phyloP scores from a whole-genome alignment of 1,140 invertebrate species.

The Agraylea sexmaculata region DNA sequence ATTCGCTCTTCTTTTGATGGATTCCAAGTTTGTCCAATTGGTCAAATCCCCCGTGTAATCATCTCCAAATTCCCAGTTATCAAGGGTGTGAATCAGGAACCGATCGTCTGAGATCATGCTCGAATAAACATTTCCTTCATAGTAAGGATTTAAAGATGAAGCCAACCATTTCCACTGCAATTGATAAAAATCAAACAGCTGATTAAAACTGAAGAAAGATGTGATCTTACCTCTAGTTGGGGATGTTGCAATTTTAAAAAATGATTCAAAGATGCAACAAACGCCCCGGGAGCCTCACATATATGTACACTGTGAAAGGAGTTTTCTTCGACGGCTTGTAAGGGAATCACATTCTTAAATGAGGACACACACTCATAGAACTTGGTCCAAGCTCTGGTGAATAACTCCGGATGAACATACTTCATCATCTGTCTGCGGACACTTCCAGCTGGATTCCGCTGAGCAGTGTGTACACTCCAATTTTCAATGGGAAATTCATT shows the following conservation, averaged over 20 bases:
- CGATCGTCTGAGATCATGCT: constrained; percentile 76
- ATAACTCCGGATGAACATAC: constrained; percentile 57
- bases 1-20: constrained; percentile 39
- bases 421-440: constrained; percentile 51
- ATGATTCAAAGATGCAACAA: constrained; percentile 81
- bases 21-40: constrained; percentile 50
- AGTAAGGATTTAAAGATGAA: constrained; percentile 81
- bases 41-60: constrained; percentile 79
- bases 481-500: constrained; percentile 60
- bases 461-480: constrained; percentile 73
- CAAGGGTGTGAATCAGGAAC: constrained; percentile 64
- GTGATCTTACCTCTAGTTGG: constrained; percentile 38
- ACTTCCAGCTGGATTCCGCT: constrained; percentile 54
- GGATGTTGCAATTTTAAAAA: constrained; percentile 51
- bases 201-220: constrained; percentile 8
- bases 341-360: constrained; percentile 51
- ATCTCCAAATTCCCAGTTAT: constrained; percentile 75
- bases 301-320: constrained; percentile 67
- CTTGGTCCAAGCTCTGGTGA: constrained; percentile 87
- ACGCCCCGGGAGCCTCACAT: constrained; percentile 92
- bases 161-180: constrained; percentile 75
- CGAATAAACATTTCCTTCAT: constrained; percentile 67
- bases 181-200: constrained; percentile 16
- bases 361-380: constrained; percentile 71
- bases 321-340: constrained; percentile 26